Evolutionary conservation across 2,113 vertebrate species (phyloP).

Genomic region (Anarhynchus alexandrinus): DNA sequence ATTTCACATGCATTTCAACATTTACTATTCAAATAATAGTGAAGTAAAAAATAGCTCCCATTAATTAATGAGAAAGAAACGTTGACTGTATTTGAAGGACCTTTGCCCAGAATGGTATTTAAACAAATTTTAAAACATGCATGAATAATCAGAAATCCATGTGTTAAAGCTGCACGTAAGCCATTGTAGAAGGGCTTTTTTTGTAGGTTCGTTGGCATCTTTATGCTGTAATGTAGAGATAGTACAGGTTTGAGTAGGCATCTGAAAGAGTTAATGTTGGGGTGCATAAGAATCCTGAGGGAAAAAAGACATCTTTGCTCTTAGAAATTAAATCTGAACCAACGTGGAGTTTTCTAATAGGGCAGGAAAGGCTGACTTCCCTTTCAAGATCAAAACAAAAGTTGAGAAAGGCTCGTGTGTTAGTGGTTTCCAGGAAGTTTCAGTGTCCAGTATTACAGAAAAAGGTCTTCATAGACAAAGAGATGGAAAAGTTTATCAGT

Average conservation of each 20-base stretch:
- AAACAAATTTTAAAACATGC: neutral
- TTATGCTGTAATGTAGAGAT: neutral
- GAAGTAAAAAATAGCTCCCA: neutral
- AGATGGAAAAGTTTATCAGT: neutral
- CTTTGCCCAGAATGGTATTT: neutral
- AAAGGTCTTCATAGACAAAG: neutral
- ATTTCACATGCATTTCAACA: neutral
- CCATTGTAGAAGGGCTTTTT: neutral
- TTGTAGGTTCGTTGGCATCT: neutral
- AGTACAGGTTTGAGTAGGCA: neutral
- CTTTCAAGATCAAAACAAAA: neutral
- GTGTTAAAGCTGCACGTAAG: neutral
- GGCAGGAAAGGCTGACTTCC: neutral
- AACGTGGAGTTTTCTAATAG: neutral
- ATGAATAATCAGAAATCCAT: neutral
- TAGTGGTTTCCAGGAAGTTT: neutral
- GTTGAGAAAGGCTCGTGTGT: neutral
- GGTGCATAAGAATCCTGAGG: neutral
- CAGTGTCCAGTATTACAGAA: neutral
- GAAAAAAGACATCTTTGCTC: neutral
- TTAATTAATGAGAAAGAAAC: slow-evolving; percentile 29
- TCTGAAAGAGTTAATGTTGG: neutral
- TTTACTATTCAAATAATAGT: slow-evolving; percentile 9
- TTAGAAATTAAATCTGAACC: neutral
- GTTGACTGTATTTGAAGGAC: neutral